These are phyloP conservation scores for Dolichomitus sp. DNA, from an alignment of 2,888 invertebrate genomes.

Conservation along the genomic window DNA sequence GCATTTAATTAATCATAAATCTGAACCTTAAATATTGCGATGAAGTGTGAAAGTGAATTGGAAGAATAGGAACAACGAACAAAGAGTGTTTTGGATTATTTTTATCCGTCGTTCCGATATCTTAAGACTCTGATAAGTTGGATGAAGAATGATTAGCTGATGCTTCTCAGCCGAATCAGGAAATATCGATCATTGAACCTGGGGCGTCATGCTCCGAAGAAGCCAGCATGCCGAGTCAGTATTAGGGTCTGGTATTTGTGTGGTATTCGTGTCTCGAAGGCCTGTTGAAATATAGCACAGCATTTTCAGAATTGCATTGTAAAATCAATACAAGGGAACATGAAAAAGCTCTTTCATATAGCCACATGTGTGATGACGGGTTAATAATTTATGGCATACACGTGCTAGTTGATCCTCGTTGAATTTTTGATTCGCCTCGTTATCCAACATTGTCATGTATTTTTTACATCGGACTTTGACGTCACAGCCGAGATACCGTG, in stretches of 20 bases:
- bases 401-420: slow-evolving; percentile 25
- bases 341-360: not conserved
- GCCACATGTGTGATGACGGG: not conserved
- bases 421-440: slow-evolving; percentile 43
- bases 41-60: not conserved
- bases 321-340: not conserved
- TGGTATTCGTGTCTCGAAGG: not conserved
- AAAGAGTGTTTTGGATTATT: not conserved
- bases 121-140: not conserved
- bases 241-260: not conserved
- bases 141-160: slow-evolving; percentile 28
- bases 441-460: slow-evolving; percentile 18
- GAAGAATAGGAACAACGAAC: not conserved
- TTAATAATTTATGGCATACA: not conserved
- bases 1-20: not conserved
- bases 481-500: slow-evolving; percentile 45
- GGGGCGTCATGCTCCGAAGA: slow-evolving; percentile 10
- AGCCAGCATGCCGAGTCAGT: slow-evolving; percentile 49
- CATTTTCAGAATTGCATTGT: not conserved
- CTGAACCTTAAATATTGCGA: not conserved
- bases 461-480: slow-evolving; percentile 31
- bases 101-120: not conserved
- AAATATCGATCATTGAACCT: slow-evolving; percentile 65
- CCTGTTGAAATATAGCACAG: not conserved
- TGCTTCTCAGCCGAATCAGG: slow-evolving; percentile 62